These are phyloP conservation scores for Mergus octosetaceus DNA, from an alignment of 2,797 vertebrate species.

Conservation along the genomic window DNA sequence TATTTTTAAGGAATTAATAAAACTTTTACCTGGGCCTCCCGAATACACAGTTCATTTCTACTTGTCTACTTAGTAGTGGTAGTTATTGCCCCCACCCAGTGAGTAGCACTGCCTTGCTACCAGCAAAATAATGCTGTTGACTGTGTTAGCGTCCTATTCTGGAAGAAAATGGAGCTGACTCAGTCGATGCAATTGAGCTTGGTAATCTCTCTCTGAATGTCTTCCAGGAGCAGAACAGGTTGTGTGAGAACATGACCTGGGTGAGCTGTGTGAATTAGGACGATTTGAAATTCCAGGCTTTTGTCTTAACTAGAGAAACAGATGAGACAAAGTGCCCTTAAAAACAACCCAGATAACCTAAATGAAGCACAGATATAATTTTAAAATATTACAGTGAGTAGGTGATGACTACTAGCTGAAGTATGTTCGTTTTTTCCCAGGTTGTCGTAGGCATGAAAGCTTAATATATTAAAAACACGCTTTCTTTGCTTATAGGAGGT, in stretches of 20 bases:
- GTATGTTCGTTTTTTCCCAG: background rate
- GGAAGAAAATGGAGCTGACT: conserved; percentile 14
- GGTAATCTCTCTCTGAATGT: background rate
- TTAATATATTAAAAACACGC: background rate
- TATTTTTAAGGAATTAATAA: background rate
- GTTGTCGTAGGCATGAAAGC: background rate
- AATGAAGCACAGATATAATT: background rate
- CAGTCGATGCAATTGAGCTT: background rate
- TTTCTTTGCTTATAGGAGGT: background rate
- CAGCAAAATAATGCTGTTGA: background rate
- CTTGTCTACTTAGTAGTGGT: background rate
- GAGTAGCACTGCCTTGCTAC: background rate
- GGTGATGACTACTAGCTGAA: background rate
- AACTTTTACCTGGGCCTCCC: background rate
- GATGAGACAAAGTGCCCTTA: background rate
- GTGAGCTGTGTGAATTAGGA: background rate
- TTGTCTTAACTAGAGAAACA: background rate
- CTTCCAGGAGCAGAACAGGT: conserved; percentile 25
- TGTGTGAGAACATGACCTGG: conserved; percentile 21
- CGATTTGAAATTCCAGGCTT: conserved; percentile 15
- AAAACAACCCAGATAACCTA: background rate
- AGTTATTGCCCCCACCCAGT: background rate
- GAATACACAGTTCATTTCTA: background rate
- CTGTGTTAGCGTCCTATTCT: background rate
- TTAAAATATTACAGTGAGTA: background rate